These are phyloP conservation scores for Falco naumanni DNA, from an alignment of 2,797 vertebrate species.

Conservation along the genomic window DNA sequence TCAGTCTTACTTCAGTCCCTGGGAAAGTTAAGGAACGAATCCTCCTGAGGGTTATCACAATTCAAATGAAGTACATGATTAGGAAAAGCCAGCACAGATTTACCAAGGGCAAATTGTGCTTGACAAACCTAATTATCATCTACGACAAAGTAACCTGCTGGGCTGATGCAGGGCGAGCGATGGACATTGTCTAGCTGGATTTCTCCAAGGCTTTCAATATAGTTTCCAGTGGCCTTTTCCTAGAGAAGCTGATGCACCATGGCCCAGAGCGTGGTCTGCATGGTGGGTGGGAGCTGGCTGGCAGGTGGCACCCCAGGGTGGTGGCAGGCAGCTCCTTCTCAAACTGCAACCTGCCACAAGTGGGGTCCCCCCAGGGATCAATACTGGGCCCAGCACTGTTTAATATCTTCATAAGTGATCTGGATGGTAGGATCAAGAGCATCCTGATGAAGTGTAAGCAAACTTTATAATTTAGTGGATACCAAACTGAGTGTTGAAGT, in stretches of 20 bases:
- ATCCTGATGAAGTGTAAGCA: neutral
- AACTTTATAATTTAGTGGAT: neutral
- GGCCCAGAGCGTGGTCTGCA: neutral
- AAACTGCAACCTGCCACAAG: neutral
- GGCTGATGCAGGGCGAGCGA: fast-evolving
- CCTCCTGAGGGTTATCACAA: neutral
- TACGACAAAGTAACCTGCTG: neutral
- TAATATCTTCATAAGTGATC: neutral
- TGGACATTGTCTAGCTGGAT: neutral
- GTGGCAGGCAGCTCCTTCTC: neutral
- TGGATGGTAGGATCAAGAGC: neutral
- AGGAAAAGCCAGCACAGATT: neutral
- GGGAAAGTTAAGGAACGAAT: neutral
- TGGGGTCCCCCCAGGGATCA: neutral
- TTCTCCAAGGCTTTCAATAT: neutral
- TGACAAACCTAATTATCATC: fast-evolving
- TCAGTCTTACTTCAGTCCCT: neutral
- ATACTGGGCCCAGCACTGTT: neutral
- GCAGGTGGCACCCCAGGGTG: neutral
- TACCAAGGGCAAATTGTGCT: neutral
- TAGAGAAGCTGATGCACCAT: neutral
- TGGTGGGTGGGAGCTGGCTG: neutral
- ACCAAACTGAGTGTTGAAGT: neutral
- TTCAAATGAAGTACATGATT: neutral
- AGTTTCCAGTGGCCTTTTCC: neutral